These are phyloP conservation scores for Eulacestoma nigropectus DNA, from an alignment of 2,113 vertebrate genomes.

Conservation along the genomic window DNA sequence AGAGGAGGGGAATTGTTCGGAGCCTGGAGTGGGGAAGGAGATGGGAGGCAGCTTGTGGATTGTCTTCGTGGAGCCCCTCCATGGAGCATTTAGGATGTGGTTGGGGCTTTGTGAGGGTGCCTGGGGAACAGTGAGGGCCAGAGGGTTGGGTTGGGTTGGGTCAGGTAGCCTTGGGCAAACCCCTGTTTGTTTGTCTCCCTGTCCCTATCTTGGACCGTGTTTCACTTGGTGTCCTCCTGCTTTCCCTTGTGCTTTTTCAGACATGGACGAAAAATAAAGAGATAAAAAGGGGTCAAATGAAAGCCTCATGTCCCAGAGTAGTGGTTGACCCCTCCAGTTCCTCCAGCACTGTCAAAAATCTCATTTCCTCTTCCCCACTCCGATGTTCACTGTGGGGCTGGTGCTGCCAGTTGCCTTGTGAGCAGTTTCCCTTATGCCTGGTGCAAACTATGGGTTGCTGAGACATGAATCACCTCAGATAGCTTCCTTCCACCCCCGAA, in stretches of 20 bases:
- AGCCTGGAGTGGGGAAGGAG: background rate
- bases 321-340: background rate
- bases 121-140: background rate
- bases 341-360: background rate
- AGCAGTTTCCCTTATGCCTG: background rate
- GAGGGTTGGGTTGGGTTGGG: background rate
- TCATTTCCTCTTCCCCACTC: background rate
- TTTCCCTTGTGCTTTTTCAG: background rate
- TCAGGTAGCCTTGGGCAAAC: background rate
- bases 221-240: background rate
- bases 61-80: background rate
- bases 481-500: background rate
- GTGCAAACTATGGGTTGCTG: background rate
- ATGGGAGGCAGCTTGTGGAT: background rate
- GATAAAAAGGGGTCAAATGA: background rate
- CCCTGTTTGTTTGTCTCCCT: background rate
- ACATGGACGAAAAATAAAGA: background rate
- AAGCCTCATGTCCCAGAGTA: background rate
- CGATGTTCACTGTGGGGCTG: accelerated
- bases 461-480: background rate
- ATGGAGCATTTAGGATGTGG: background rate
- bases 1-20: background rate
- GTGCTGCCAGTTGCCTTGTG: background rate
- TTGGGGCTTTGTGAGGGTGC: background rate
- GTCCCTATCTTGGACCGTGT: background rate